Percentiles rank a stretch among this genome's conserved stretches.
These are phyloP conservation scores for Henicopernis longicauda DNA, from an alignment of 2,113 vertebrate species.

Conservation along the genomic window DNA sequence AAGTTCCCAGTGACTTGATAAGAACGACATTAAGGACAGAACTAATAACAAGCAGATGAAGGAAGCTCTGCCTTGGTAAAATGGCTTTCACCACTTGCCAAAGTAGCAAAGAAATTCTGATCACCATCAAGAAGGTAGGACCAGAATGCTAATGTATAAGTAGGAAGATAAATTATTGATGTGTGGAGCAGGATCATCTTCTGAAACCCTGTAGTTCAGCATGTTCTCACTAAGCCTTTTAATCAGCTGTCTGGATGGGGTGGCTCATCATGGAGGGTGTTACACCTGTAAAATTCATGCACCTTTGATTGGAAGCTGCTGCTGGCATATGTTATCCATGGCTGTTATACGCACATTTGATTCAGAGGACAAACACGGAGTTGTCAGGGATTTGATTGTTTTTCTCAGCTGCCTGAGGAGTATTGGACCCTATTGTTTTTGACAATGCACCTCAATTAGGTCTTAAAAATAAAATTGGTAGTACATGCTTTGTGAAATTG, in stretches of 20 bases:
- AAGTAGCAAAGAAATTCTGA: neutral
- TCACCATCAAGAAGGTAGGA: neutral
- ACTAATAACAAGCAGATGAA: neutral
- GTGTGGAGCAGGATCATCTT: neutral
- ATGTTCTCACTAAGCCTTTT: neutral
- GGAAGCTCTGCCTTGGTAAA: neutral
- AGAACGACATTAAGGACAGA: neutral
- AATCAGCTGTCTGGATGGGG: neutral
- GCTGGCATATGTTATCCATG: neutral
- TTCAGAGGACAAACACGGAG: neutral
- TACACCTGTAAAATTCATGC: neutral
- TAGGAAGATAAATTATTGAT: neutral
- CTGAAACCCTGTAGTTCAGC: neutral
- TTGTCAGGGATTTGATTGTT: neutral
- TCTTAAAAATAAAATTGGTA: slow-evolving; percentile 29
- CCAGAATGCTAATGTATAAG: neutral
- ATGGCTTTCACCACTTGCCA: neutral
- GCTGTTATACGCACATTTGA: neutral
- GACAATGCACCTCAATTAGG: slow-evolving; percentile 61
- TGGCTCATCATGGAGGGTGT: neutral
- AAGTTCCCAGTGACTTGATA: neutral
- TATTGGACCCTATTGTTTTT: slow-evolving; percentile 45
- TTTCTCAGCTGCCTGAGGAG: neutral
- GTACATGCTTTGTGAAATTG: neutral
- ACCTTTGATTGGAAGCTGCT: neutral